Percentiles rank a stretch among this genome's conserved stretches.
phyloP scores from a whole-genome alignment of 2,888 invertebrate genomes.

The Mesochorus sp. region DNA sequence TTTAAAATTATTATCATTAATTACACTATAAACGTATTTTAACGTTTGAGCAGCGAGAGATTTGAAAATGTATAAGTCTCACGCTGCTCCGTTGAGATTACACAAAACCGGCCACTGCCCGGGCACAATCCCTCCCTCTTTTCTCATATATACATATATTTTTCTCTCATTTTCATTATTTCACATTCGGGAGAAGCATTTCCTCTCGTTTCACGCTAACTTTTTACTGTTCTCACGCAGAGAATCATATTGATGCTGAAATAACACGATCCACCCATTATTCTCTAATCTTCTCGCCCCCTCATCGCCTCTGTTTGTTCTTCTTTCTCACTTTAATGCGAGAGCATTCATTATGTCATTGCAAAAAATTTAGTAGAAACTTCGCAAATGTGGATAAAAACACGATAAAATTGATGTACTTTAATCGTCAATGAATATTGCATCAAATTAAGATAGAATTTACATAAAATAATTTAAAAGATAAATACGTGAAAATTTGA shows the following conservation, averaged over 20 bases:
- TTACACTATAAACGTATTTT: no score
- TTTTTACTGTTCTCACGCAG: conserved; percentile 22
- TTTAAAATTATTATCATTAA: no score
- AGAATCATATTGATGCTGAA: not conserved
- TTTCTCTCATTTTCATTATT: conserved; percentile 37
- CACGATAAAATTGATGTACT: conserved; percentile 22
- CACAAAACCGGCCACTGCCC: not conserved
- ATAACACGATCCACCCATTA: not conserved
- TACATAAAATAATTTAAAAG: no score
- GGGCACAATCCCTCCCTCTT: not conserved
- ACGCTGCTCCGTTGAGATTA: conserved; percentile 32
- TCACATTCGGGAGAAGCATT: conserved; percentile 5
- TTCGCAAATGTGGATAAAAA: not conserved
- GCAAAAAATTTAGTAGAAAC: not conserved
- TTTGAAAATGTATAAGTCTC: not conserved
- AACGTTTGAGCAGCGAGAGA: not conserved
- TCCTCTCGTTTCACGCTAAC: not conserved
- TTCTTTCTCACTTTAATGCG: not conserved
- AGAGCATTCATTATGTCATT: not conserved
- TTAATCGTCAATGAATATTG: conserved; percentile 11
- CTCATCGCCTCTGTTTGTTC: not conserved
- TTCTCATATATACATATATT: no score
- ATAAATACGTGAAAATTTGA: no score
- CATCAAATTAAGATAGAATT: no score
- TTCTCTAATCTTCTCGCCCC: conserved; percentile 8